A percentile compares a stretch with the other conserved stretches of the same genome.
These are phyloP conservation scores for Stomatorhinus ivindoensis DNA, from an alignment of 2,113 vertebrate species.

Conservation along the genomic window DNA sequence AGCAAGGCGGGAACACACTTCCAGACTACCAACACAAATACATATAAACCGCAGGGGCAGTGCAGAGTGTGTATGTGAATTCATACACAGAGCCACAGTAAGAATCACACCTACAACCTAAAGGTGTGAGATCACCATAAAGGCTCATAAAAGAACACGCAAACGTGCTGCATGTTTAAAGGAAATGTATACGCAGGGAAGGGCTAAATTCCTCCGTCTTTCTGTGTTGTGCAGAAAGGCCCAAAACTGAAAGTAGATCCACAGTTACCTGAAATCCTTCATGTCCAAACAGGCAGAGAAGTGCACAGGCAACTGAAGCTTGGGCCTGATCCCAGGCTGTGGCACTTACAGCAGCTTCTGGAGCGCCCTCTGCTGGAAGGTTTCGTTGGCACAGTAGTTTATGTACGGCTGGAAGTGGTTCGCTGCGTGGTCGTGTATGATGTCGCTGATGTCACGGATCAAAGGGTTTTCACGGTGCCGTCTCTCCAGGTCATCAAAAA, in stretches of 20 bases:
- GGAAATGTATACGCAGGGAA: neutral
- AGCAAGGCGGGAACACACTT: neutral
- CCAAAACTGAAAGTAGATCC: neutral
- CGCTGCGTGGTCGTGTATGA: slow-evolving; percentile 70
- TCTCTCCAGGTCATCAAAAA: slow-evolving; percentile 79
- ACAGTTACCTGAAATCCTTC: neutral
- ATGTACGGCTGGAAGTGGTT: slow-evolving; percentile 77
- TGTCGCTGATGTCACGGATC: slow-evolving; percentile 86
- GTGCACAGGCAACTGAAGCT: neutral
- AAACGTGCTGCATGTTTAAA: neutral
- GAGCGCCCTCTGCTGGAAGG: slow-evolving; percentile 90
- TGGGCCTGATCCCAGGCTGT: neutral
- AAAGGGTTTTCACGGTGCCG: slow-evolving; percentile 69
- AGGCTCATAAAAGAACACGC: neutral
- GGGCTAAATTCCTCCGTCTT: neutral
- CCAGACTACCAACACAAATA: neutral
- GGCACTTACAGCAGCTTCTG: slow-evolving; percentile 80
- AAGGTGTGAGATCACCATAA: neutral
- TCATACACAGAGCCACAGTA: neutral
- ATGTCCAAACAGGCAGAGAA: neutral
- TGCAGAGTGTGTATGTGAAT: neutral
- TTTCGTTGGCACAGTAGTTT: slow-evolving; percentile 91
- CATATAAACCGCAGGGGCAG: neutral
- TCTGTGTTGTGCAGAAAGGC: neutral
- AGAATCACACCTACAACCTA: neutral